phyloP scores from a whole-genome alignment of 2,797 vertebrate genomes.

The Sardinella longiceps region DNA sequence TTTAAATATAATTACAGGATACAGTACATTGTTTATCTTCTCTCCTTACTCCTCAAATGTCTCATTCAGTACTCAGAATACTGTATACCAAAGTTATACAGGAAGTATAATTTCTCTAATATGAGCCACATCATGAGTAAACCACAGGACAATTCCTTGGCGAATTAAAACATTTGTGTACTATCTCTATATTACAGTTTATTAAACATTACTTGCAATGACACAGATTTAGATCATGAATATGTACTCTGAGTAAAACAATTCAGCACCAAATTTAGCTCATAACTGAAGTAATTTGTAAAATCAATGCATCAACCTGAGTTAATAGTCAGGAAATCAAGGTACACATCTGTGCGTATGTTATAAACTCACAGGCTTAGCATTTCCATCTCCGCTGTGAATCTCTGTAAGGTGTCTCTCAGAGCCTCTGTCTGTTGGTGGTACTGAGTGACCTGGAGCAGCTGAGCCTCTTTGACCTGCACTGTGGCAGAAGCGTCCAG shows the following conservation, averaged over 20 bases:
- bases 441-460: slow-evolving; percentile 77
- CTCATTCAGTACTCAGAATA: background rate
- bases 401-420: slow-evolving; percentile 71
- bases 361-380: slow-evolving; percentile 82
- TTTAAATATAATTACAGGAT: background rate
- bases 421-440: slow-evolving; percentile 70
- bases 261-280: no score
- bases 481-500: slow-evolving; percentile 77
- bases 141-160: no score
- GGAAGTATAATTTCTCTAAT: no score
- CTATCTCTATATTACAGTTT: no score
- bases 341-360: background rate
- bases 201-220: no score
- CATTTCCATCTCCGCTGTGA: slow-evolving; percentile 77
- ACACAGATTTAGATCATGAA: no score
- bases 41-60: background rate
- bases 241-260: no score
- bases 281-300: no score
- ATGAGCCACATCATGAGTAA: no score
- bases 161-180: no score
- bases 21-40: background rate
- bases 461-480: slow-evolving; percentile 80
- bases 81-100: no score
- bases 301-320: no score
- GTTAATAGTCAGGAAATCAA: background rate